Base-by-base conservation (phyloP, 2,797 vertebrate species). In the Enteromius anoplus region DNA sequence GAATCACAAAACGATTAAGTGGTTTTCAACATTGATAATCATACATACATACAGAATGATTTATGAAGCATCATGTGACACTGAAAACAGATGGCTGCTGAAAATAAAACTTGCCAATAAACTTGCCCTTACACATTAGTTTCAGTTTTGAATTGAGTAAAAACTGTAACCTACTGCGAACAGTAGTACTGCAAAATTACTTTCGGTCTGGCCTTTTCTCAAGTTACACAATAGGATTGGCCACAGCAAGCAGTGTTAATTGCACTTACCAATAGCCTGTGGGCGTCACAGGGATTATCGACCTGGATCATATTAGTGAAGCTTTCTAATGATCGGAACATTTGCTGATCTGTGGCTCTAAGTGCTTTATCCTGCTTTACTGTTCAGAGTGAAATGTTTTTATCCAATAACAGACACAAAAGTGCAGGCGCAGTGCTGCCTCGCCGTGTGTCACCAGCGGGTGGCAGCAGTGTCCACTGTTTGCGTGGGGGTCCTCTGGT, bases 381-480 rank as follows among this genome's bases (percentile, higher is more conserved):
- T 53, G 60, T 66, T 68, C 6, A 55, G 17, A 10, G 58, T 66
- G 11, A 17, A 77, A 26, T 78, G 37, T 49, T 83, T 62, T 47
- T 78, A 83, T 83, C 65, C 73, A 71, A 55, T 76, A 66, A 37
- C 80, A 40, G 29, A 15, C 23, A 32, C 17, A 51, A 40, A 55
- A 5, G 37, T 65, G 51, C 21, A 29, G 19, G 76, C 19, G 5
- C 40, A 23, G 17, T 32, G 42, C 23, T 68, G 53, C 9, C 21
- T 45, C 3, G n/a, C 64, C 40, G 10, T 15, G 23, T 29, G 77
- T 21, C 32, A 29, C 88, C 88, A 86, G 85, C 45, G 42, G 87
- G 88, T 84, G 88, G 87, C 85, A 87, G 87, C 85, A 89, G 76
- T 82, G 84, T 88, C 88, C 87, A 87, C 82, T 83, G 29, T 84